Base-by-base conservation (phyloP, 2,888 invertebrate species). In the Apomyelois bistriatella region DNA sequence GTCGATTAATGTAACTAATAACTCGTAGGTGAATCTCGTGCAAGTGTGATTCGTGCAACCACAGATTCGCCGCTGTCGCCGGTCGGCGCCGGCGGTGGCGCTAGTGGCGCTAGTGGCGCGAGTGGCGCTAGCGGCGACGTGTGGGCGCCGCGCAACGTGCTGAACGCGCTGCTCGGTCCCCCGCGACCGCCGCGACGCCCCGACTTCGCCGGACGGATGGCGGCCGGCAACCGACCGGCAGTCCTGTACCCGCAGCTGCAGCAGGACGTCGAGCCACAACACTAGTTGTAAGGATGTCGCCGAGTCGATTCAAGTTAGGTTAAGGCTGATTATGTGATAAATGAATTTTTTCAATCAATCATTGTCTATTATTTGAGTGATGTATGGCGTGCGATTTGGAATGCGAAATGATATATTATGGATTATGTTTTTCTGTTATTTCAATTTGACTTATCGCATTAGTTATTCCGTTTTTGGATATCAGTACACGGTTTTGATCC, bases 41-140 rank as follows among this genome's bases (percentile, higher is more conserved):
- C 86, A 0, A 81, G 83, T 46, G 89, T 90, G 35, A 91, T 90
- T 57, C 74, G 96, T 48, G 95, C 96, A 1, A 96, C 95, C 0
- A 96, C 96, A 0, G 97, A 97, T 76, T 96, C 96, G 0, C 96
- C 96, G 0, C 93, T 96, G 79, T 97, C 97, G 0, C 96, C 96
- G 0, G 95, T 95, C 0, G 93, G 94, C 0, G 79, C 91, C 0
- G 86, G 86, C 7, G 79, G 73, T 50, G 89, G 66, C 59, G 59
- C 65, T 28, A 28, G n/a, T n/a, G n/a, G n/a, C n/a, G n/a, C n/a
- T n/a, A n/a, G n/a, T n/a, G n/a, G n/a, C 3, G 22, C 22, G 22
- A 5, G 22, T 22, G 5, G 5, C 0, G 55, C 76, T 28, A 12
- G 55, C 61, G 13, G 43, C 10, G 85, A 85, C 53, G 84, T 87